Base-by-base conservation (phyloP, 2,797 vertebrate genomes). In the Gephyroberyx darwinii region DNA sequence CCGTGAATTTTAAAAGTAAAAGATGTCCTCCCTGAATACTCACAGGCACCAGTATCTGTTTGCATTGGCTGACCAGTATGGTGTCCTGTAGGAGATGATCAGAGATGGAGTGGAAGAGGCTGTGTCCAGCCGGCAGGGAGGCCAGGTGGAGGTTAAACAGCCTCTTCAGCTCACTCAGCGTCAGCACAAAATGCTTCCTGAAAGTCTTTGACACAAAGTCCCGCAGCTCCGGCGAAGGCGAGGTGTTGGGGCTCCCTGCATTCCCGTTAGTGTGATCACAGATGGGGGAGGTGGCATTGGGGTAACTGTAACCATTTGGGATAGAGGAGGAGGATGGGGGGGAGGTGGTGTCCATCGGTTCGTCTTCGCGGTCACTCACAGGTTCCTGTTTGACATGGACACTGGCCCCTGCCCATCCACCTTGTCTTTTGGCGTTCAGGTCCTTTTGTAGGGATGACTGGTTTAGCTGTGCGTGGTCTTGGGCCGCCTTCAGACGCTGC, bases 41-140 rank as follows among this genome's bases (percentile, higher is more conserved):
- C 90, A 99, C 98, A 96, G 98, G 98, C 95, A 99, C 98, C 94
- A 95, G 90, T 77, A 99, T 98, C 93, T 99, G 98, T 86, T 94
- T 98, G 94, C 97, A 99, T 68, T 94, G 94, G 90, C 94, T 92
- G 64, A 93, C 94, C 91, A 98, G 90, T 73, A 97, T 95, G 75
- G 96, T 93, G 81, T 99, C 97, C 91, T 98, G 97, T 6, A 99
- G 93, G 94, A 96, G 94, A 88, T 95, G 96, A 92, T 99, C 97
- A 0, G 98, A 97, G 86, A 99, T 94, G 65, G 96, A 95, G 62
- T 94, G 95, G 80, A 97, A 96, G 62, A 95, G 84, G 0, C 85
- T 92, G 72, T 94, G 95, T 72, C 96, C 96, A 0, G 95, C 94
- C 20, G 97, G 96, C 83, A 98, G 95, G 79, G 96, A 95, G 52